Base-by-base conservation (phyloP, 2,888 invertebrate species). In the Eupithecia subumbrata region DNA sequence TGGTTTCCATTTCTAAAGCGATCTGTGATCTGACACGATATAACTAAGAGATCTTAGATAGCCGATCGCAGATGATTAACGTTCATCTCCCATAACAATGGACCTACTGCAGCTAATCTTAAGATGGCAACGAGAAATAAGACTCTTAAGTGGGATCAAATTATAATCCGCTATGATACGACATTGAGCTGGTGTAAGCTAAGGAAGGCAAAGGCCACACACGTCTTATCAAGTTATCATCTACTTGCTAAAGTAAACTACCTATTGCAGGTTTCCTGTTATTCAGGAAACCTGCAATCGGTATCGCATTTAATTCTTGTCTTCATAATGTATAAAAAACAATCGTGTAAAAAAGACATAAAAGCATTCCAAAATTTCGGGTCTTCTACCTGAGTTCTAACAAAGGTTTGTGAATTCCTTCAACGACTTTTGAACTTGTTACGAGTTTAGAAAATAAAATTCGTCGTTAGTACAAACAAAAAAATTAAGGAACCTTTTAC, bases 301-400 rank as follows among this genome's bases (percentile, higher is more conserved):
- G n/a, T n/a, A n/a, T n/a, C 22, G 56, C 56, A 12, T 56, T 52
- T 48, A 9, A 9, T 56, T 56, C 11, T 22, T 12, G 60, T 25
- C 25, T 60, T 25, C 25, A 60, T 60, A 25, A 22, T n/a, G 52
- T n/a, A 60, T 25, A 25, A 60, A 56, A 60, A 25, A 12, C 60
- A 25, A 60, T 5, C 22, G 22, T 60, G 22, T 22, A 56, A 56
- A 71, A 71, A 67, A 73, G 37, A 52, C 30, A 66, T 64, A 68
- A 69, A 68, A 66, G n/a, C 68, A 70, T 70, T 71, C 68, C 69
- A 66, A 73, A 70, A 74, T 34, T 66, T 71, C 67, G 45, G 76
- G 74, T 69, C 56, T 69, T 70, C 79, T 80, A 79, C 80, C 80
- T 78, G 80, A 68, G 66, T 67, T 75, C 25, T 43, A 37, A 74